Evolutionary conservation across 2,113 vertebrate species (phyloP).

Genomic region (Charadrius vociferus): DNA sequence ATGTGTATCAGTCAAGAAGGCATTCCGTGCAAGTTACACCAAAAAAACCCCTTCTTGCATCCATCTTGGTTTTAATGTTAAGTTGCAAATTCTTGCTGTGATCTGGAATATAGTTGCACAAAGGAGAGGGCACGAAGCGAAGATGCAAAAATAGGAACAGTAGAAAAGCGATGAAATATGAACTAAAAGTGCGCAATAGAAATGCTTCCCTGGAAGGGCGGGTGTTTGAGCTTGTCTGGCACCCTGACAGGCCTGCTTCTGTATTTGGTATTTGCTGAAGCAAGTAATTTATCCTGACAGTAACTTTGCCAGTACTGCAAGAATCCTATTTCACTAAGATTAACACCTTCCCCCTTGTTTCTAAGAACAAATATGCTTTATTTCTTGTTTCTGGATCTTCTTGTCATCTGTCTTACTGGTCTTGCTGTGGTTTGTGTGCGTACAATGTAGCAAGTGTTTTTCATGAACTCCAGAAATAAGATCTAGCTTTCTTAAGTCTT

Average conservation of each 20-base stretch:
- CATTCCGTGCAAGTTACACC: background rate
- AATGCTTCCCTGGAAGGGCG: background rate
- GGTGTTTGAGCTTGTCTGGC: background rate
- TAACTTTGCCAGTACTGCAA: background rate
- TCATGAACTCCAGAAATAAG: background rate
- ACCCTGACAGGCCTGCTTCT: background rate
- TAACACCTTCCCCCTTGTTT: slow-evolving; percentile 1
- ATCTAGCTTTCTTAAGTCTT: background rate
- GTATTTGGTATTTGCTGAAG: slow-evolving; percentile 2
- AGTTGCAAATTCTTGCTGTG: background rate
- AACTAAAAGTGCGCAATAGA: background rate
- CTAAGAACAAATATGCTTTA: background rate
- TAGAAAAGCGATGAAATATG: background rate
- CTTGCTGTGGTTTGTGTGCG: background rate
- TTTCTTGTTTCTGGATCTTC: background rate
- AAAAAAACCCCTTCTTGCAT: background rate
- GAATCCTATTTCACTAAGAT: slow-evolving; percentile 14
- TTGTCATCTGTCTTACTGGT: background rate
- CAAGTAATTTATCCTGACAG: slow-evolving; percentile 35
- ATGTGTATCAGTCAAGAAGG: background rate
- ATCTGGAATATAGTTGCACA: background rate
- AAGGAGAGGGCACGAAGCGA: background rate
- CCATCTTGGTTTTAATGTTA: background rate
- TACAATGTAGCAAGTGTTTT: background rate
- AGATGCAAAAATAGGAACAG: background rate